Conservation (phyloP, 2,888 invertebrate genomes). For the Psylliodes chrysocephalus region DNA sequence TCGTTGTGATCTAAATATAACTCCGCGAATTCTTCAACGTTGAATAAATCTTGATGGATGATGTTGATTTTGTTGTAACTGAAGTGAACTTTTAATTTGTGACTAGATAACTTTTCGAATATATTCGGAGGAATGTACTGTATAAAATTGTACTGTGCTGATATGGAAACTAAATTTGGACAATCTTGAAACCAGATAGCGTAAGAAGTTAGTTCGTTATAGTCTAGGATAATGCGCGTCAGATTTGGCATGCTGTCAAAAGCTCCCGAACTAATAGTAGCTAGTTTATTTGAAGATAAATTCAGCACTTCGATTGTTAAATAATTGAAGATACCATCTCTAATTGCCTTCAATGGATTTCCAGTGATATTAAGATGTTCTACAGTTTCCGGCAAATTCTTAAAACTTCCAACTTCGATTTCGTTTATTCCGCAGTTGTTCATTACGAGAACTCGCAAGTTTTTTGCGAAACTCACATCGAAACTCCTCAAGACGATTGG, state of each 20-base stretch:
- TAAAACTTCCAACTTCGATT: slow-evolving; percentile 50
- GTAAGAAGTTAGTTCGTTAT: slow-evolving; percentile 52
- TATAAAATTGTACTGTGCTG: slow-evolving; percentile 52
- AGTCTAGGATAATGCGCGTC: slow-evolving; percentile 48
- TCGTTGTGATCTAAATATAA: slow-evolving; percentile 54
- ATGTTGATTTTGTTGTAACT: slow-evolving; percentile 53
- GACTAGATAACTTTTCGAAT: slow-evolving; percentile 45
- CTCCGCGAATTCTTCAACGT: slow-evolving; percentile 48
- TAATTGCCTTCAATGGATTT: slow-evolving; percentile 50
- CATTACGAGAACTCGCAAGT: slow-evolving; percentile 48
- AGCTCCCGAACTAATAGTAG: slow-evolving; percentile 48
- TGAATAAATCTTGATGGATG: slow-evolving; percentile 50
- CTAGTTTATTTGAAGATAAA: slow-evolving; percentile 51
- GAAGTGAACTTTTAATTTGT: slow-evolving; percentile 48
- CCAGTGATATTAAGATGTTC: slow-evolving; percentile 49
- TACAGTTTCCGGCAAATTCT: slow-evolving; percentile 42
- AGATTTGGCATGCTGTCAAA: slow-evolving; percentile 53
- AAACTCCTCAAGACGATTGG: slow-evolving; percentile 47
- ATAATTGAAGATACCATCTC: slow-evolving; percentile 50
- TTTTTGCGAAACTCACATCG: slow-evolving; percentile 48
- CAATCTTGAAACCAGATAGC: slow-evolving; percentile 51
- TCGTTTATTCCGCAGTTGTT: slow-evolving; percentile 51
- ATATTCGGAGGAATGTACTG: slow-evolving; percentile 49
- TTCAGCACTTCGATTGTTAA: slow-evolving; percentile 49
- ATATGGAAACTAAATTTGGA: slow-evolving; percentile 48